phyloP scores from a whole-genome alignment of 2,888 invertebrate genomes.

The Hypomecis punctinalis region DNA sequence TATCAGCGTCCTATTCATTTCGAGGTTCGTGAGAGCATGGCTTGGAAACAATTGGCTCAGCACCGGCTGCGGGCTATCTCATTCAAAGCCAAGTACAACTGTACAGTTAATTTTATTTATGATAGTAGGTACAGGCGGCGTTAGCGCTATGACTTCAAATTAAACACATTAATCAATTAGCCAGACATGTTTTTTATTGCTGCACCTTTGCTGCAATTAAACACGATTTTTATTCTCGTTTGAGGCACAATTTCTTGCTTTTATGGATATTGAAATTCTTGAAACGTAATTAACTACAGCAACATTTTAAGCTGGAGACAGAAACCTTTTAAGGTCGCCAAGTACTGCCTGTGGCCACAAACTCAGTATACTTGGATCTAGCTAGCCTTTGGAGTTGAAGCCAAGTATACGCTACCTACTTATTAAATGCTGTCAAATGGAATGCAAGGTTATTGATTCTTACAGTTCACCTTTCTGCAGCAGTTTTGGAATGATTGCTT shows the following conservation, averaged over 20 bases:
- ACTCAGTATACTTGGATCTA: conserved; percentile 7
- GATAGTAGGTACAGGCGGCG: conserved; percentile 41
- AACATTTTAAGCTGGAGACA: conserved; percentile 23
- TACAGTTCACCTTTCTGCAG: conserved; percentile 16
- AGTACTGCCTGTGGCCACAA: conserved; percentile 1
- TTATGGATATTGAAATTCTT: conserved; percentile 29
- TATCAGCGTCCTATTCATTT: conserved; percentile 60
- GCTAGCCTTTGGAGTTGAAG: conserved; percentile 3
- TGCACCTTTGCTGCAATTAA: conserved; percentile 40
- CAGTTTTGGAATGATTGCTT: conserved; percentile 17
- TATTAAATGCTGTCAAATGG: conserved; percentile 7
- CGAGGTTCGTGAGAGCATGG: conserved; percentile 55
- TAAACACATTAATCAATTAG: conserved; percentile 65
- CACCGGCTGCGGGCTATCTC: conserved; percentile 33
- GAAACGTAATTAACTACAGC: conserved; percentile 22
- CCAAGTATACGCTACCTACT: conserved; percentile 8
- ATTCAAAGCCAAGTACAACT: conserved; percentile 16
- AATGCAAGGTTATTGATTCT: conserved; percentile 24
- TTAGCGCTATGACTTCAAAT: conserved; percentile 50
- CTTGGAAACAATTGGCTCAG: conserved; percentile 53
- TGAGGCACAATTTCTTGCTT: conserved; percentile 22
- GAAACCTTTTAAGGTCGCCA: conserved; percentile 27
- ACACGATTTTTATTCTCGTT: conserved; percentile 41
- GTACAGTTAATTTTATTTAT: conserved; percentile 37
- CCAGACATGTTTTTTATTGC: conserved; percentile 33